Base-by-base conservation (phyloP, 1,140 invertebrate genomes). In the Lineus longissimus region DNA sequence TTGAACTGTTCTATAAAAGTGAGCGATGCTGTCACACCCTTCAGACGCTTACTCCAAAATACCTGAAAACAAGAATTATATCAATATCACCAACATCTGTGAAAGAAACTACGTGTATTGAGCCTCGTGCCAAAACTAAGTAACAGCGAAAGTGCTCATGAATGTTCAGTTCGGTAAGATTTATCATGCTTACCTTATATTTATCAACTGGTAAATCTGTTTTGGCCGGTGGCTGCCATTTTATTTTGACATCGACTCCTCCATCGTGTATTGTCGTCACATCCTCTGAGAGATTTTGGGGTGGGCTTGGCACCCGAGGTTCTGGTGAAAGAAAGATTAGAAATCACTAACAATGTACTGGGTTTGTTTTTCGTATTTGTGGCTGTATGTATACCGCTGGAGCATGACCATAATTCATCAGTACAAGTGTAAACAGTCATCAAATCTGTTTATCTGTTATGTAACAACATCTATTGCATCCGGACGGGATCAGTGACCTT, bases 231-330 rank as follows among this genome's bases (percentile, higher is more conserved):
- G 63, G 63, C 40, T 45, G 47, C 72, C 72, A 73, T 17, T 68
- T 61, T 36, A 73, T 63, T 2, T 62, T 68, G 40, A 71, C 56
- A 36, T 64, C 62, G 1, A 73, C 62, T 36, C 63, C 51, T 19
- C 68, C 66, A 19, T 70, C 65, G 13, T 58, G 47, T 4, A 73
- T 61, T 7, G 69, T 64, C 0, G 70, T 70, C 22, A 61, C 68
- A 1, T 73, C 85, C 15, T 90, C 79, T 40, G 83, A 83, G 54
- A 88, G 76, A 67, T 88, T 88, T 65, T 83, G 83, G 0, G 89
- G 89, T 23, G 85, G 81, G 19, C 85, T 84, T 0, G 89, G 89
- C 19, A 85, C 84, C 58, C 85, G 82, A 0, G 88, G 88, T 57
- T 85, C 88, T 88, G 64, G 9, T n/a, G n/a, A 76, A 72, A n/a